Evolutionary conservation across 1,140 invertebrate genomes (phyloP), one percentile per base, ranked within the genome.

Genomic region (Drosophila nigrodunni): DNA sequence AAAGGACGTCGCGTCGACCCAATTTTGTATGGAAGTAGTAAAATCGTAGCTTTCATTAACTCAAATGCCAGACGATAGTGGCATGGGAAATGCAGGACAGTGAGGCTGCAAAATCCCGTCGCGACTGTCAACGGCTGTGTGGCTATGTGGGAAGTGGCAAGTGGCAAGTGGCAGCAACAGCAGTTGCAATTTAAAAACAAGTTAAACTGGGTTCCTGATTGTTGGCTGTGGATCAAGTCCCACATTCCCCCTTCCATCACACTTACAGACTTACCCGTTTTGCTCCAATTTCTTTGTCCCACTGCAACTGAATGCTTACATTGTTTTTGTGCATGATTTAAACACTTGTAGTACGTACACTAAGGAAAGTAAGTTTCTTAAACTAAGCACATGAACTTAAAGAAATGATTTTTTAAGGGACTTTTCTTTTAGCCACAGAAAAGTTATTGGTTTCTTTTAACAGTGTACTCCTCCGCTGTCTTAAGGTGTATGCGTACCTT

Each of bases 11-110:
- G 30, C 39, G 46, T 74, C 77, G 83, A 89, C 83, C 83, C 83
- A 87, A 88, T 83, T 87, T 83, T 43, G 54, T 55, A 43, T 54
- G 69, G 25, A 30, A 30, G 59, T 79, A 69, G 80, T 82, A 88
- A 87, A 87, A 87, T 88, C 83, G 73, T 80, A 72, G 77, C 74
- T 83, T 87, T 87, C 80, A 87, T 87, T 87, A 87, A 89, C 83
- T 79, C 69, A 66, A 82, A 70, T 67, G 75, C 68, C 82, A 86
- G 79, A 79, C 81, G 79, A 52, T 66, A 55, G 60, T 49, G 79
- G 65, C 44, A 49, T 30, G 41, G 25, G 43, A 41, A 18, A n/a
- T 4, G 7, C 25, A 35, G n/a, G 39, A 44, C 21, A 15, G 39
- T 11, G 25, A 25, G 21, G 55, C 7, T 43, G 44, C 21, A 34